Percentiles rank a stretch among this genome's conserved stretches.
phyloP scores from a whole-genome alignment of 1,140 invertebrate species.

The Drosophila sulfurigaster region DNA sequence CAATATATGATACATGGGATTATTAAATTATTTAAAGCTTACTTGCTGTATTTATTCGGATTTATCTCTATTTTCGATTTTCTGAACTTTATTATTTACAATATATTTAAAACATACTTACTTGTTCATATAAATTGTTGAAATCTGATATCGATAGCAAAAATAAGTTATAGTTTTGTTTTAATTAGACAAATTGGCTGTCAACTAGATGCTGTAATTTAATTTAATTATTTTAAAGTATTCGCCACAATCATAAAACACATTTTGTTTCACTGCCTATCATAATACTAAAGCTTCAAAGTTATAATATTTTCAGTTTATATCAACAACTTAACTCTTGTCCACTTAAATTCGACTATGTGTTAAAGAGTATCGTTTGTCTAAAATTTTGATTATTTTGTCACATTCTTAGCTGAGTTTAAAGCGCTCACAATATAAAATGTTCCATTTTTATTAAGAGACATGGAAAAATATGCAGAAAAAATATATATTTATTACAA shows the following conservation, averaged over 20 bases:
- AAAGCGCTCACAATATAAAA: neutral
- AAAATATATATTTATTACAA: constrained; percentile 14
- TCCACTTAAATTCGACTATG: neutral
- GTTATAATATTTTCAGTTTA: neutral
- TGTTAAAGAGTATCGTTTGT: neutral
- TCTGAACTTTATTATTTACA: too few species aligned
- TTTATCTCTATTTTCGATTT: too few species aligned
- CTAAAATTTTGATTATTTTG: neutral
- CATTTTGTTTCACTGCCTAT: neutral
- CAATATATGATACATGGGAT: neutral
- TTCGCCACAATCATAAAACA: neutral
- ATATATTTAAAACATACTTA: too few species aligned
- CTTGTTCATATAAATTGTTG: too few species aligned
- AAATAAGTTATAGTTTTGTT: too few species aligned
- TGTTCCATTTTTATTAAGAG: neutral
- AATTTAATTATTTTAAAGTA: neutral
- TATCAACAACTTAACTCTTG: neutral
- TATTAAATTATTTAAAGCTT: too few species aligned
- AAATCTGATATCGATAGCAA: too few species aligned
- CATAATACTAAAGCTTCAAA: neutral
- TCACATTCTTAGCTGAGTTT: neutral
- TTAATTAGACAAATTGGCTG: neutral
- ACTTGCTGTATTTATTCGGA: too few species aligned
- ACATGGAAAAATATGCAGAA: neutral
- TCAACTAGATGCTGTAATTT: neutral